Evolutionary conservation across 2,888 invertebrate species (phyloP).

Genomic region (Argynnis bischoffii): DNA sequence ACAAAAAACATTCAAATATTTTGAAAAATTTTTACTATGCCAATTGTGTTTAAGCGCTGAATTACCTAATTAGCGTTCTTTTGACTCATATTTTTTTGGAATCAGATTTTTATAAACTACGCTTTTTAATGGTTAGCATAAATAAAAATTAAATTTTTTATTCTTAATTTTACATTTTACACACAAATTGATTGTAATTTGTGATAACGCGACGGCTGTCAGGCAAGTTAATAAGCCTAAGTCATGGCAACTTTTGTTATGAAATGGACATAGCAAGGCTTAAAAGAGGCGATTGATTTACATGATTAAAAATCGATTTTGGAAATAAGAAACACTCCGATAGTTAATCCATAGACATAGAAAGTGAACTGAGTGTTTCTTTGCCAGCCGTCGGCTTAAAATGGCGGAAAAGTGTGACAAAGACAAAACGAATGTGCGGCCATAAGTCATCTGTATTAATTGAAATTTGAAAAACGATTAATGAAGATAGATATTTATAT

Average conservation of each 20-base stretch:
- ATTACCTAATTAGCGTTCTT: not conserved
- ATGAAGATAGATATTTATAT: too few relatives aligned
- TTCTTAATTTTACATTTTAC: not conserved
- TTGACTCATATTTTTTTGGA: constrained; percentile 20
- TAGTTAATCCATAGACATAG: not conserved
- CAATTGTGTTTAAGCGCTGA: constrained; percentile 13
- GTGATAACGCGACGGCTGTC: constrained; percentile 16
- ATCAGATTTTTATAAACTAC: constrained; percentile 8
- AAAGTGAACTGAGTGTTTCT: too few relatives aligned
- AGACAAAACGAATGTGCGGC: too few relatives aligned
- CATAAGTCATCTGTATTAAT: too few relatives aligned
- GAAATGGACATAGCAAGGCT: constrained; percentile 1
- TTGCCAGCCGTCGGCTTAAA: too few relatives aligned
- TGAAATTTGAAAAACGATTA: too few relatives aligned
- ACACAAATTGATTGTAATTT: constrained; percentile 23
- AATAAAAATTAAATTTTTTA: constrained; percentile 1
- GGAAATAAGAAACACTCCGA: not conserved
- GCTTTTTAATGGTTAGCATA: constrained; percentile 15
- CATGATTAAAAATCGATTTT: not conserved
- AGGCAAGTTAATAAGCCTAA: constrained; percentile 1
- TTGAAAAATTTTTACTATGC: constrained; percentile 21
- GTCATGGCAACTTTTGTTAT: not conserved
- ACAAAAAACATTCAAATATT: constrained; percentile 6
- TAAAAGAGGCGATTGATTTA: constrained; percentile 11
- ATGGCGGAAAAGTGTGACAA: too few relatives aligned